Percentiles rank a stretch among this genome's conserved stretches.
Evolutionary conservation across 1,140 invertebrate genomes (phyloP).

Genomic region (Trissolcus basalis): DNA sequence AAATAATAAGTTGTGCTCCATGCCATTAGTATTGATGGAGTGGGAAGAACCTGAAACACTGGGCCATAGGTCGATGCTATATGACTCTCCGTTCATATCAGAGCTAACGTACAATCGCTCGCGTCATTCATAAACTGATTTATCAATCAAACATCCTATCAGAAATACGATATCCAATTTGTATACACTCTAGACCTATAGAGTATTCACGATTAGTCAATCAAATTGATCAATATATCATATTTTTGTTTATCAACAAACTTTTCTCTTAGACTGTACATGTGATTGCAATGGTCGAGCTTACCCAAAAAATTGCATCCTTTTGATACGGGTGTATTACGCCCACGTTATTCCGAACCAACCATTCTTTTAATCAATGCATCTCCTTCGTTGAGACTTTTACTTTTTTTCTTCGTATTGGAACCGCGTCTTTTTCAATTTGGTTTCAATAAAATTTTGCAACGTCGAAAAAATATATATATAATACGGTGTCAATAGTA

Average conservation of each 20-base stretch:
- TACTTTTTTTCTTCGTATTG: conserved; percentile 17
- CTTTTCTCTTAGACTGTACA: conserved; percentile 32
- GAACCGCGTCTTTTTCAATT: conserved; percentile 22
- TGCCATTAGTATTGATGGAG: conserved; percentile 34
- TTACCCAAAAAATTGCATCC: conserved; percentile 48
- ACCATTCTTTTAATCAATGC: conserved; percentile 47
- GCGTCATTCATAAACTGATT: conserved; percentile 17
- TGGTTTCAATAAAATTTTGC: conserved; percentile 3
- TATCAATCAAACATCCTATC: conserved; percentile 12
- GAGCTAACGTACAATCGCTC: conserved; percentile 37
- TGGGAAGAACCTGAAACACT: conserved; percentile 34
- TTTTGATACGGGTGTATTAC: conserved; percentile 45
- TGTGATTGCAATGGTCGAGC: conserved; percentile 40
- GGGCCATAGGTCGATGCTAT: conserved; percentile 30
- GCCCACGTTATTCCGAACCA: conserved; percentile 36
- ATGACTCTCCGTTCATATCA: conserved; percentile 18
- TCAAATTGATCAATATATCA: not conserved
- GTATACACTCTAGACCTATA: too few species aligned
- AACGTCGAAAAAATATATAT: too few species aligned
- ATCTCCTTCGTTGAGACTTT: conserved; percentile 30
- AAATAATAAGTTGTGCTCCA: conserved; percentile 3
- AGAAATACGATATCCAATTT: not conserved
- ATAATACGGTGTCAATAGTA: too few species aligned
- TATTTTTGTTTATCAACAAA: not conserved
- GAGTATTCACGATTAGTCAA: too few species aligned